A percentile compares a stretch with the other conserved stretches of the same genome.
Evolutionary conservation across 2,888 invertebrate genomes (phyloP).

Genomic region (Chrysotoxum bicinctum): DNA sequence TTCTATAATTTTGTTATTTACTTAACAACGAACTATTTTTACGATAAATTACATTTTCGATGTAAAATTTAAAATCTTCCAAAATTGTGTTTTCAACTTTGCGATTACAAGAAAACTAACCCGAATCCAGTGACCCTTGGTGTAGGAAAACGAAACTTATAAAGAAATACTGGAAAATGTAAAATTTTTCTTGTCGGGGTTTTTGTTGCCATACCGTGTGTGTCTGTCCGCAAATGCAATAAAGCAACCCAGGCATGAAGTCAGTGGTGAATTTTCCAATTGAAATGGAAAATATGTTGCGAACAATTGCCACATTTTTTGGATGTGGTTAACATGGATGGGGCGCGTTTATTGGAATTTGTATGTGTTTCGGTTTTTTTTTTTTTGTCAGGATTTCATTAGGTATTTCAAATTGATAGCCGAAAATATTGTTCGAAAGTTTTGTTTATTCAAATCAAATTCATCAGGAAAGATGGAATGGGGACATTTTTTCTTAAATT

Average conservation of each 20-base stretch:
- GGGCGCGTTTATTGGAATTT: constrained; percentile 25
- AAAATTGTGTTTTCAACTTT: too few species aligned
- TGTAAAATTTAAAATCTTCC: too few species aligned
- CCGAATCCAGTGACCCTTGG: background rate
- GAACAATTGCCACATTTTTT: constrained; percentile 66
- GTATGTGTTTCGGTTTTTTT: background rate
- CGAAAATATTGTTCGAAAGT: background rate
- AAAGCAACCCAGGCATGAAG: constrained; percentile 55
- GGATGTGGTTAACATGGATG: constrained; percentile 63
- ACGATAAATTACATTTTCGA: too few species aligned
- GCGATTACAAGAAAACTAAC: too few species aligned
- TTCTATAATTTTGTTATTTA: too few species aligned
- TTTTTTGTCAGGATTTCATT: constrained; percentile 1
- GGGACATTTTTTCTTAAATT: background rate
- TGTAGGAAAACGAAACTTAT: background rate
- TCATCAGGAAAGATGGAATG: background rate
- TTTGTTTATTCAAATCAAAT: constrained; percentile 17
- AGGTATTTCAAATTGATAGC: constrained; percentile 7
- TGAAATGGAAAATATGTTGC: constrained; percentile 65
- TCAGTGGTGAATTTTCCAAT: constrained; percentile 51
- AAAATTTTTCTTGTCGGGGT: constrained; percentile 9
- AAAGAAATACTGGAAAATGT: constrained; percentile 36
- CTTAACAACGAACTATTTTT: too few species aligned
- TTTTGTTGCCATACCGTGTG: constrained; percentile 35
- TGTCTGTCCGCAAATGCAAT: constrained; percentile 57